Conservation (phyloP, 2,113 vertebrate genomes). For the Dipodomys ordii region DNA sequence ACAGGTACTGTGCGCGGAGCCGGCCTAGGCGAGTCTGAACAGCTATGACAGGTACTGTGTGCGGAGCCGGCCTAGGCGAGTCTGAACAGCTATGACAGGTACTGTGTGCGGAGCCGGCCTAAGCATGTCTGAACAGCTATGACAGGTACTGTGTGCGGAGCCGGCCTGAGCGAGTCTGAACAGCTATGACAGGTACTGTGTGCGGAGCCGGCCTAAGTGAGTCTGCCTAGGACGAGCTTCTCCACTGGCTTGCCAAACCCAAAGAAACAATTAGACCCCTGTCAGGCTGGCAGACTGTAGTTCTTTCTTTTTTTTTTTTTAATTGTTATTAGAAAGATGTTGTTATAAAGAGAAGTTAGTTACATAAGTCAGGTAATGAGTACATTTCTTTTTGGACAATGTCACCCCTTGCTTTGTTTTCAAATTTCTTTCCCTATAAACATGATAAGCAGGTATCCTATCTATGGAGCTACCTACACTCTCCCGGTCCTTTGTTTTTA, state of each 20-base stretch:
- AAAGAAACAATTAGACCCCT: neutral
- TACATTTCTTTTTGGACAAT: no score
- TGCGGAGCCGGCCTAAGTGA: neutral
- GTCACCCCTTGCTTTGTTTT: no score
- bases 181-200: slow-evolving; percentile 90
- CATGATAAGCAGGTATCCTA: no score
- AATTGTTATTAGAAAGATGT: no score
- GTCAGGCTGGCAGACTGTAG: neutral
- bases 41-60: slow-evolving; percentile 89
- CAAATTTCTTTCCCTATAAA: no score
- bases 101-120: neutral
- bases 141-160: slow-evolving; percentile 86
- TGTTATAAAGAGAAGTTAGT: no score
- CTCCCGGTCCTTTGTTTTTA: no score
- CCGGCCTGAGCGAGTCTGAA: slow-evolving; percentile 76
- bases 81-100: slow-evolving; percentile 91
- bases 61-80: neutral
- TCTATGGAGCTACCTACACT: no score
- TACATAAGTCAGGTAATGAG: no score
- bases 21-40: neutral
- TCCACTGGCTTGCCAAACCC: neutral
- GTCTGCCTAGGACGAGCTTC: neutral
- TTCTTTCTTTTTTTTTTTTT: neutral
- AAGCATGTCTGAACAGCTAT: no score
- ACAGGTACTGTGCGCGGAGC: slow-evolving; percentile 86